These are phyloP conservation scores for Alethe castanea DNA, from an alignment of 2,113 vertebrate genomes.

Conservation along the genomic window DNA sequence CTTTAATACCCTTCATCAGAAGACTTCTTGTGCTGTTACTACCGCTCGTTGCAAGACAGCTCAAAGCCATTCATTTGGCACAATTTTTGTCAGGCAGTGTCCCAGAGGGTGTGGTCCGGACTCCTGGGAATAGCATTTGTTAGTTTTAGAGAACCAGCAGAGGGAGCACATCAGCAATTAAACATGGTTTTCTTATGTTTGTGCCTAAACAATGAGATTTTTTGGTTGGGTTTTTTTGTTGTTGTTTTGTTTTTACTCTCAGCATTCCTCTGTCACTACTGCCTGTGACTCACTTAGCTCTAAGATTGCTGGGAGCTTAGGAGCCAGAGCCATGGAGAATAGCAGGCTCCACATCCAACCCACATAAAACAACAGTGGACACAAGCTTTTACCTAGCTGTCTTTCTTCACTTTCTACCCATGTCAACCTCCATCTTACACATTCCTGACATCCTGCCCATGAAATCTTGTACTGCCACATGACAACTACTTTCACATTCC, in stretches of 20 bases:
- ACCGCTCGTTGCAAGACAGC: background rate
- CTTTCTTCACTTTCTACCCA: background rate
- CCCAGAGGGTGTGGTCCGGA: slow-evolving; percentile 28
- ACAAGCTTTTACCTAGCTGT: background rate
- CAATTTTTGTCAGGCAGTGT: background rate
- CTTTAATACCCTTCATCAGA: background rate
- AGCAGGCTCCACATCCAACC: background rate
- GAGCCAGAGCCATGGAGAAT: background rate
- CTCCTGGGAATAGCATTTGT: slow-evolving; percentile 24
- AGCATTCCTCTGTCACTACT: slow-evolving; percentile 32
- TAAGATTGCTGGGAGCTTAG: background rate
- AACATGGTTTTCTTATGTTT: slow-evolving; percentile 27
- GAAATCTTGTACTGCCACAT: background rate
- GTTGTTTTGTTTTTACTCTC: slow-evolving; percentile 45
- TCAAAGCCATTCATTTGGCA: background rate
- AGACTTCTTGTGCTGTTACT: background rate
- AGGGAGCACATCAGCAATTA: slow-evolving; percentile 66
- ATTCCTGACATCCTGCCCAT: background rate
- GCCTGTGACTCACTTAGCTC: slow-evolving; percentile 32
- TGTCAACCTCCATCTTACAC: background rate
- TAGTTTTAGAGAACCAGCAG: slow-evolving; percentile 47
- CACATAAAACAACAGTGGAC: background rate
- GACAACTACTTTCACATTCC: background rate
- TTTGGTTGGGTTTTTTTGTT: background rate
- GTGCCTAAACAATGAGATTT: slow-evolving; percentile 49